phyloP scores from a whole-genome alignment of 2,113 vertebrate genomes.

The Microtus ochrogaster region DNA sequence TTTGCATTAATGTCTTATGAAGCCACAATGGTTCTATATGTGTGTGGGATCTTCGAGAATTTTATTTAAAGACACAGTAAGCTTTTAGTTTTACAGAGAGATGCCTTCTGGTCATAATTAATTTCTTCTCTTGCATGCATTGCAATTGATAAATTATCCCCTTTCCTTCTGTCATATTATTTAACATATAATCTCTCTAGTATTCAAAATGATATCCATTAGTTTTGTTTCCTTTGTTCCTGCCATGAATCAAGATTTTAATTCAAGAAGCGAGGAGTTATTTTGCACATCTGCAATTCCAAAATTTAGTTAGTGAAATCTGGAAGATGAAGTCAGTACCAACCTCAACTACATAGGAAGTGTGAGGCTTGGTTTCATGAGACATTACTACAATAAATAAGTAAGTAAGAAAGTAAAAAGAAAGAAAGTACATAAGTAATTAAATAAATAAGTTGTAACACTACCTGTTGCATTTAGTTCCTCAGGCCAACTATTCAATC shows the following conservation, averaged over 20 bases:
- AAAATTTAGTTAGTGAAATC: neutral
- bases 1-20: neutral
- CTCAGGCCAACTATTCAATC: accelerated
- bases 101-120: neutral
- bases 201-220: neutral
- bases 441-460: neutral
- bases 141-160: neutral
- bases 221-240: neutral
- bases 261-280: neutral
- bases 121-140: neutral
- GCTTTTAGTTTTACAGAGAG: neutral
- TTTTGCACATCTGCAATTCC: too few relatives aligned
- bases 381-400: neutral
- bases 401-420: neutral
- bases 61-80: neutral
- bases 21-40: neutral
- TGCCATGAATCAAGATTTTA: neutral
- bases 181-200: neutral
- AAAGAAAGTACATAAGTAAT: neutral
- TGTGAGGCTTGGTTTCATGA: neutral
- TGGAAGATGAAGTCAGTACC: too few relatives aligned
- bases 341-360: too few relatives aligned
- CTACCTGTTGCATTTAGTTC: neutral
- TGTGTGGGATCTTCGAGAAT: neutral
- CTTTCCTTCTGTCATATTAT: neutral